Base-by-base conservation (phyloP, 2,888 invertebrate species). In the Eumerus sabulonum region DNA sequence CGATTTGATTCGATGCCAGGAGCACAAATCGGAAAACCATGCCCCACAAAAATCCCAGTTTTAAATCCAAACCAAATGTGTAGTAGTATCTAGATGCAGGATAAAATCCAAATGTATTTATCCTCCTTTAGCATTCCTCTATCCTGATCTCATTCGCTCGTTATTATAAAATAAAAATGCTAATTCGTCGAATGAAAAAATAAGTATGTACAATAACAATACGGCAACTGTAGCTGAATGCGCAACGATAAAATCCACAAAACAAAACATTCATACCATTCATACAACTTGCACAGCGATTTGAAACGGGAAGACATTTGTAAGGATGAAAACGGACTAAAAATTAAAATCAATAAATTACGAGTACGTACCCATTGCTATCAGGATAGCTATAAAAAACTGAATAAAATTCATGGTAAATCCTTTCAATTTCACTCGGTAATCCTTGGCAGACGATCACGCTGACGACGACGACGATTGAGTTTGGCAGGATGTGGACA, bases 341-440 rank as follows among this genome's bases (percentile, higher is more conserved):
- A 81, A 81, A 82, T 76, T 76, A 82, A 82, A 74, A 72, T 82
- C 81, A 76, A 76, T 79, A 82, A 82, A 76, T 74, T 66, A 83
- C 84, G 81, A 76, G 70, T 66, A 83, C 84, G 81, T 82, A 84
- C 84, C 84, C 82, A 83, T 83, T 76, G 82, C 82, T 81, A 82
- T 77, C 42, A 83, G 81, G 45, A 82, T 71, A 68, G 82, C 82
- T 63, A 84, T 84, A 83, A 83, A 82, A 74, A 82, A 82, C 83
- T 83, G 82, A 76, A 84, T 83, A 76, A 83, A 82, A 82, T 84
- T 85, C 86, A 86, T 86, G 77, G 82, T 85, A 84, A 87, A 84
- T 85, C 85, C 84, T 85, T 85, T 86, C 79, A 79, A 79, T 79
- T 79, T 79, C 79, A 79, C 59, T 74, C 54, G 73, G 84, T 85